These are phyloP conservation scores for Eumerus sabulonum DNA, from an alignment of 2,888 invertebrate genomes.

Conservation along the genomic window DNA sequence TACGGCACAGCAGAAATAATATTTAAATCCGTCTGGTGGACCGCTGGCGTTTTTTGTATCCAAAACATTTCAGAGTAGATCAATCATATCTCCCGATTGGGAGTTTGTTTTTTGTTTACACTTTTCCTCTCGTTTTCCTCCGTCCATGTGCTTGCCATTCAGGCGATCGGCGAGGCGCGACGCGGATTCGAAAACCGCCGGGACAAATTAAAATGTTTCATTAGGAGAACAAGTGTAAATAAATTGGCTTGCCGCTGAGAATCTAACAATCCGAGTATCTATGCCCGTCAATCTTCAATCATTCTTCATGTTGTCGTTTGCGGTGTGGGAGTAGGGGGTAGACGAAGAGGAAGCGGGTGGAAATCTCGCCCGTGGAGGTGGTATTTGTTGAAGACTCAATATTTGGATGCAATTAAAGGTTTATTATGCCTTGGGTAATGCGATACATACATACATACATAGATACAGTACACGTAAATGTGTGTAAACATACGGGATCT, in stretches of 20 bases:
- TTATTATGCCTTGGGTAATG: conserved; percentile 55
- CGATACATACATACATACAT: conserved; percentile 31
- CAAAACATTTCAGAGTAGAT: conserved; percentile 68
- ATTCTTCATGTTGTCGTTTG: conserved; percentile 14
- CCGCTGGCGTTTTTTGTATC: conserved; percentile 61
- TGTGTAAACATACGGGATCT: conserved; percentile 33
- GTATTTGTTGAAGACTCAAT: conserved; percentile 64
- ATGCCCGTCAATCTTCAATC: conserved; percentile 7
- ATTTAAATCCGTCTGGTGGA: conserved; percentile 62
- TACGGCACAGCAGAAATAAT: conserved; percentile 53
- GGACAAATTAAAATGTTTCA: conserved; percentile 59
- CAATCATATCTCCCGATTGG: conserved; percentile 65
- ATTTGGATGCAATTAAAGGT: conserved; percentile 68
- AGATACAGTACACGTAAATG: conserved; percentile 18
- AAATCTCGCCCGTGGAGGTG: too few species aligned
- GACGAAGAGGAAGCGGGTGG: too few species aligned
- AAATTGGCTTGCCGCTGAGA: conserved; percentile 64
- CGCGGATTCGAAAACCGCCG: conserved; percentile 29
- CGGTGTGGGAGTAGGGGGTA: too few species aligned
- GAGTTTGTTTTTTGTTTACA: conserved; percentile 62
- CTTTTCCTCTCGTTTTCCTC: conserved; percentile 28
- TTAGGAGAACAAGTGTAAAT: conserved; percentile 65
- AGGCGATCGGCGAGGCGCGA: background rate
- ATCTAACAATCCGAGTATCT: conserved; percentile 33
- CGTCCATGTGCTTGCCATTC: background rate